These are phyloP conservation scores for Reinhardtius hippoglossoides DNA, from an alignment of 2,113 vertebrate species.

Conservation along the genomic window DNA sequence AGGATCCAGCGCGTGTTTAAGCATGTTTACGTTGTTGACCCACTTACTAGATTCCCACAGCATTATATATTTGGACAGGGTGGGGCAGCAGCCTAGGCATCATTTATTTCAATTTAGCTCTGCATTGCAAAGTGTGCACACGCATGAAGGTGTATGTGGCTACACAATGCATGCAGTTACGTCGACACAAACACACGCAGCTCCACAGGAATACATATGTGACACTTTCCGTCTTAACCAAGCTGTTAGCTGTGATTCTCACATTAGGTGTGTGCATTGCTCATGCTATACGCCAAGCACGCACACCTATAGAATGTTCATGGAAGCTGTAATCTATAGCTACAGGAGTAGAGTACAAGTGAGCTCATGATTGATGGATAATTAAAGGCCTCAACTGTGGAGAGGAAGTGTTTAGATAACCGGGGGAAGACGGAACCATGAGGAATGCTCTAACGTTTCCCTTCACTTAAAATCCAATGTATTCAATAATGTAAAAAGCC, in stretches of 20 bases:
- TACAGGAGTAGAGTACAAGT: constrained; percentile 41
- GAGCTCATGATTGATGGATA: constrained; percentile 62
- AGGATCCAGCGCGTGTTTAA: constrained; percentile 62
- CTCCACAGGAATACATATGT: not conserved
- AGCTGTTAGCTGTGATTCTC: constrained; percentile 10
- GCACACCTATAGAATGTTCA: constrained; percentile 27
- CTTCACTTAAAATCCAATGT: constrained; percentile 69
- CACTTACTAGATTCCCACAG: constrained; percentile 66
- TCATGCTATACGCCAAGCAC: constrained; percentile 6
- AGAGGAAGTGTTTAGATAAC: constrained; percentile 59
- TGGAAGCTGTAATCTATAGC: constrained; percentile 36
- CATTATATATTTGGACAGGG: constrained; percentile 46
- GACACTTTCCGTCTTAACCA: not conserved
- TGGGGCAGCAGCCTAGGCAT: constrained; percentile 21
- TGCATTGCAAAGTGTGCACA: constrained; percentile 4
- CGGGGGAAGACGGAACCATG: constrained; percentile 36
- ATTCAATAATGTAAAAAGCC: constrained; percentile 76
- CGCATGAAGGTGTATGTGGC: not conserved
- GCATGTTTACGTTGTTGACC: constrained; percentile 77
- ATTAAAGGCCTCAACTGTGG: constrained; percentile 57
- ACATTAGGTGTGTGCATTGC: constrained; percentile 18
- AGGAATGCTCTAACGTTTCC: constrained; percentile 61
- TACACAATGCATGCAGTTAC: not conserved
- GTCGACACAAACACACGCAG: not conserved
- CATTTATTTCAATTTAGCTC: constrained; percentile 60